phyloP scores from a whole-genome alignment of 2,113 vertebrate genomes.

The Lathamus discolor region DNA sequence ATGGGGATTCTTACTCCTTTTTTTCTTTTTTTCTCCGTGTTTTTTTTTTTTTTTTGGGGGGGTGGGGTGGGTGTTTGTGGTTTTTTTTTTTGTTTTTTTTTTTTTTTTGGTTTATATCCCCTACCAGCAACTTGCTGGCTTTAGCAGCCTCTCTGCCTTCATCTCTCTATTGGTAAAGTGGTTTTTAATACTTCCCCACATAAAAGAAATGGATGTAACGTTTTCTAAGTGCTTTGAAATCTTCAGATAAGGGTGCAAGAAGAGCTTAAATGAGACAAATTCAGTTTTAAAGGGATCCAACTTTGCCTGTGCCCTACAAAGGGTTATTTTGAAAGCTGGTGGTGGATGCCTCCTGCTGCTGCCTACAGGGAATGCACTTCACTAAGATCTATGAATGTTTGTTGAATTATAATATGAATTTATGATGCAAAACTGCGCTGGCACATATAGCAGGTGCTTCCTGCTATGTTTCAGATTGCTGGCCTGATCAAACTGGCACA shows the following conservation, averaged over 20 bases:
- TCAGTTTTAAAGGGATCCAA: neutral
- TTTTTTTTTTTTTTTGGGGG: neutral
- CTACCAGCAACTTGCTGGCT: neutral
- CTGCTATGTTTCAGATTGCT: neutral
- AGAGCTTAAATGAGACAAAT: neutral
- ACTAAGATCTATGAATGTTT: neutral
- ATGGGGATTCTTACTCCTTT: neutral
- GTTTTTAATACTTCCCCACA: neutral
- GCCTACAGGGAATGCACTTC: neutral
- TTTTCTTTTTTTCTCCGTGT: neutral
- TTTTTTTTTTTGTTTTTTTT: neutral
- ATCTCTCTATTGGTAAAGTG: neutral
- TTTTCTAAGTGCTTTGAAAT: neutral
- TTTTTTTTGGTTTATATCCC: fast-evolving
- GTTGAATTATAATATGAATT: neutral
- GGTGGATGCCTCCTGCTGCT: neutral
- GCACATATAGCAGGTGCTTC: neutral
- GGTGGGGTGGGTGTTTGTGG: no score
- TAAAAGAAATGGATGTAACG: neutral
- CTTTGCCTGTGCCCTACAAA: neutral
- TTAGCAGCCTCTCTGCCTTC: neutral
- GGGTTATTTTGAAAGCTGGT: neutral
- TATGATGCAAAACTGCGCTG: neutral
- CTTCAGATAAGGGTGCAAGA: neutral
- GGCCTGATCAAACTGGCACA: neutral